Conservation (phyloP, 1,140 invertebrate species). For the Wasmannia auropunctata region DNA sequence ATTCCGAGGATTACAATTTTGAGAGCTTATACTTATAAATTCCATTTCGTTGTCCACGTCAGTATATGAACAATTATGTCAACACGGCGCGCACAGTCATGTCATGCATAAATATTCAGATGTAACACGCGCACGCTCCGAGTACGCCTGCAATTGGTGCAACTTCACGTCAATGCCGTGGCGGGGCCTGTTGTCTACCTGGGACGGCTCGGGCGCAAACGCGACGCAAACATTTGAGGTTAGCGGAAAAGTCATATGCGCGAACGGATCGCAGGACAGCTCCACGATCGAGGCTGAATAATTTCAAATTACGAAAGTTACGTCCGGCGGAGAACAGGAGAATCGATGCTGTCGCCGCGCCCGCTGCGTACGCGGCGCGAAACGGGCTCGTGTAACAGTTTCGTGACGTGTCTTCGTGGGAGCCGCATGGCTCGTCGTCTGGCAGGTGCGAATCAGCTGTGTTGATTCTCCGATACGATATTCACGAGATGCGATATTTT, state of each 20-base stretch:
- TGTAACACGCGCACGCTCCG: background rate
- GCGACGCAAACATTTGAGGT: conserved; percentile 19
- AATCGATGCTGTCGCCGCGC: conserved; percentile 1
- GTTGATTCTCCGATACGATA: too few species aligned
- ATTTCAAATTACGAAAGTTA: conserved; percentile 8
- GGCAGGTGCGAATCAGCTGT: conserved; percentile 44
- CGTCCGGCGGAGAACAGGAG: too few species aligned
- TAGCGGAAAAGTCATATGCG: background rate
- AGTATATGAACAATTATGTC: background rate
- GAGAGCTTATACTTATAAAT: background rate
- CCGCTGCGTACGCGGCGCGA: background rate
- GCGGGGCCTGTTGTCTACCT: background rate
- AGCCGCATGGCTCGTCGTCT: background rate
- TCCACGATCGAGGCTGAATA: background rate
- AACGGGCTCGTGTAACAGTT: background rate
- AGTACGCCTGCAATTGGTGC: background rate
- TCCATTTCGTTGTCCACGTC: background rate
- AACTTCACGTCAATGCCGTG: background rate
- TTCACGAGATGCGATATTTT: background rate
- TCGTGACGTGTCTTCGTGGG: background rate
- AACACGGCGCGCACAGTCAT: background rate
- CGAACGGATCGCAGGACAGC: background rate
- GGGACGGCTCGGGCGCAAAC: too few species aligned
- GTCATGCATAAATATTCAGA: background rate
- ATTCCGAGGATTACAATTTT: background rate